Conservation (phyloP, 2,888 invertebrate genomes). For the Clusia tigrina region DNA sequence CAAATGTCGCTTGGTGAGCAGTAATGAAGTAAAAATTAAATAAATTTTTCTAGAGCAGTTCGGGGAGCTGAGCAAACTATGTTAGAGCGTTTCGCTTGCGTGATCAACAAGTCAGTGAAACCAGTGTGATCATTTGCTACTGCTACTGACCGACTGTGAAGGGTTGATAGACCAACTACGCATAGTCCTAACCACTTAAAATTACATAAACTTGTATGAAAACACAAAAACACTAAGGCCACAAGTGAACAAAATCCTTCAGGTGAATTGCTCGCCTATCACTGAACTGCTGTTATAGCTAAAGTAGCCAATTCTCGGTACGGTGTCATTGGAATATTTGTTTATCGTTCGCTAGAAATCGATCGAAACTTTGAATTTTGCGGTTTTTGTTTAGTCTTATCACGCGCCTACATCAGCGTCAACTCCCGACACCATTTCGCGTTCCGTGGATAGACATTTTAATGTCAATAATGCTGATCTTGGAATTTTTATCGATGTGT, state of each 20-base stretch:
- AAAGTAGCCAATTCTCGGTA: too few species aligned
- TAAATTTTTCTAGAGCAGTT: not conserved
- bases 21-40: not conserved
- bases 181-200: not conserved
- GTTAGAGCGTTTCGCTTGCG: not conserved
- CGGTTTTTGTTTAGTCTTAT: too few species aligned
- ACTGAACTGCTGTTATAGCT: too few species aligned
- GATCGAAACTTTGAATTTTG: too few species aligned
- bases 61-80: not conserved
- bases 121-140: not conserved
- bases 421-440: too few species aligned
- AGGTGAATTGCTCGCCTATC: too few species aligned
- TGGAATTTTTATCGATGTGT: conserved; percentile 10
- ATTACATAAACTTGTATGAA: not conserved
- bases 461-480: conserved; percentile 27
- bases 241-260: too few species aligned
- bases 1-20: not conserved
- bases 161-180: not conserved
- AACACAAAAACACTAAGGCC: too few species aligned
- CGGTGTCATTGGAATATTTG: too few species aligned
- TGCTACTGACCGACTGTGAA: not conserved
- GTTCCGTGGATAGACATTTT: too few species aligned
- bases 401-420: too few species aligned
- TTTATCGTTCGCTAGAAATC: too few species aligned
- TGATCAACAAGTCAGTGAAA: conserved; percentile 3